Base-by-base conservation (phyloP, 1,140 invertebrate genomes). In the Meloidogyne exigua region DNA sequence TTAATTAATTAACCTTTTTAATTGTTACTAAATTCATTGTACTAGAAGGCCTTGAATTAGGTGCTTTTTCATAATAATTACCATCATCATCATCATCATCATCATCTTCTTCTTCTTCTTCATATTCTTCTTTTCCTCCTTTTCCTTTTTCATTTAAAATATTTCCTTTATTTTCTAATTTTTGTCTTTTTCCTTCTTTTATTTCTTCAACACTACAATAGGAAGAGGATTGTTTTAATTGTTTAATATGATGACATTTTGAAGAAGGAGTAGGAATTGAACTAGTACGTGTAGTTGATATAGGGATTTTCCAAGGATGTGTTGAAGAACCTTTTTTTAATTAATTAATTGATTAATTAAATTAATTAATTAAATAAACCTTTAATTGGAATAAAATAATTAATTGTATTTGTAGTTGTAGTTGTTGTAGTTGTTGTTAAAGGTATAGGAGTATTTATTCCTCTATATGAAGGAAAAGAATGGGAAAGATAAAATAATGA, bases 181-280 rank as follows among this genome's bases (percentile, higher is more conserved):
- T n/a, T 57, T 71, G 39, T 36, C 39, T 39, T 71, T 71, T 71
- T 28, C 39, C 39, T 28, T 57, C 44, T 71, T 71, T 44, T 18
- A 71, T 71, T 71, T 71, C 39, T 36, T 71, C 69, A 44, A 71
- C 69, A 44, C 44, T 71, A 71, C 69, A 71, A 62, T 71, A 71
- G 5, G 69, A 57, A 3, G 18, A n/a, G 4, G 49, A 9, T 57
- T 57, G 49, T 21, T 57, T 57, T 57, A 57, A 57, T 57, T 9
- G 49, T 57, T n/a, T 39, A 39, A 9, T 4, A 39, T 39, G 9
- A 57, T n/a, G 49, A n/a, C 18, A n/a, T 57, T n/a, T 57, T 57
- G 49, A 5, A 18, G 44, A n/a, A n/a, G n/a, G 28, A 32, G 28
- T 1, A 7, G 49, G 49, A 57, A 57, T 57, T n/a, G 49, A 57